These are phyloP conservation scores for Priapulus caudatus DNA, from an alignment of 2,888 invertebrate species.

Conservation along the genomic window DNA sequence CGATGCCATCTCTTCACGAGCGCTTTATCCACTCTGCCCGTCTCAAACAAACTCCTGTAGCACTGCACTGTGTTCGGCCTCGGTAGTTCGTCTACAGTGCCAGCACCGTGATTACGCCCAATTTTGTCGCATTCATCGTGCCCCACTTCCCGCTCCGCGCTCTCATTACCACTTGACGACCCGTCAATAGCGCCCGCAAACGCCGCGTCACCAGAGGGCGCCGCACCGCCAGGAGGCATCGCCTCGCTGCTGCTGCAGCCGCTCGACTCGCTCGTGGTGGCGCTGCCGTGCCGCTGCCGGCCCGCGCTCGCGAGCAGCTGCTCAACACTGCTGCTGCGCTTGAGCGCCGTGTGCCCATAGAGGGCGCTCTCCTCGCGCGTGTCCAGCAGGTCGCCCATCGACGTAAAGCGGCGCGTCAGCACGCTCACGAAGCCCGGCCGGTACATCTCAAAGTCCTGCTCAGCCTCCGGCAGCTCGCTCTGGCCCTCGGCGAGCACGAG, in stretches of 20 bases:
- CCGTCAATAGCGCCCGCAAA: neutral
- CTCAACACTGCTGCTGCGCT: neutral
- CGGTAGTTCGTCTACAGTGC: neutral
- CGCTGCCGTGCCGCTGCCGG: neutral
- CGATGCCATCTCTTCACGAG: too few relatives aligned
- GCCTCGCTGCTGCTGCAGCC: neutral
- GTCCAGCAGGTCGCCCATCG: neutral
- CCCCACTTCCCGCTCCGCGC: neutral
- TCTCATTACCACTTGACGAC: neutral
- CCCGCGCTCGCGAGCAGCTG: neutral
- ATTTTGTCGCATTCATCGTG: neutral
- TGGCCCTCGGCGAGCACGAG: neutral
- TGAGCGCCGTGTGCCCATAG: neutral
- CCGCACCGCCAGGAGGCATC: neutral
- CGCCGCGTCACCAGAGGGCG: neutral
- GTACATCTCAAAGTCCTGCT: neutral
- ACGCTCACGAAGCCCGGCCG: neutral
- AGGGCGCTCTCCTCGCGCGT: neutral
- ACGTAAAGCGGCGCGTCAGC: neutral
- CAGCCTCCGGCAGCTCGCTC: neutral
- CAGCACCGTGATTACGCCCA: too few relatives aligned
- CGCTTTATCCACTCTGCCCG: too few relatives aligned
- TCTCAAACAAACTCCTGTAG: constrained; percentile 1
- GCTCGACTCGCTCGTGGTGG: neutral
- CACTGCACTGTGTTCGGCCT: neutral